Conservation (phyloP, 2,888 invertebrate species). For the Oscheius myriophilus region DNA sequence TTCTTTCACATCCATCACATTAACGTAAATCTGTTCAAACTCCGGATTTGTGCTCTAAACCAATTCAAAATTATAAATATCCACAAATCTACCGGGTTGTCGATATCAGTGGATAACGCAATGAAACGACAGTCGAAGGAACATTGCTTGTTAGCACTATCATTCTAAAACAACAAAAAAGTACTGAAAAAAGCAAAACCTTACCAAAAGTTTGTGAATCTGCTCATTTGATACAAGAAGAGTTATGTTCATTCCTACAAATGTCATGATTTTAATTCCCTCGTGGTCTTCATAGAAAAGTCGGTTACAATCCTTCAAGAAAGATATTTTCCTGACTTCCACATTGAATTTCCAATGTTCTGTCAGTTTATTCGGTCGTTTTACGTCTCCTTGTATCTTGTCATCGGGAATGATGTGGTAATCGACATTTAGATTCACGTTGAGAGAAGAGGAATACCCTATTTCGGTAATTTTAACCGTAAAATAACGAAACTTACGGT, state of each 20-base stretch:
- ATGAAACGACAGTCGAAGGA: conserved; percentile 6
- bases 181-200: no score
- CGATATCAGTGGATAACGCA: background rate
- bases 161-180: conserved; percentile 3
- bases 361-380: no score
- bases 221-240: conserved; percentile 4
- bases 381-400: no score
- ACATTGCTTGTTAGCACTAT: conserved; percentile 3
- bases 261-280: background rate
- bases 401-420: no score
- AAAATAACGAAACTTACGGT: background rate
- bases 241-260: background rate
- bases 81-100: background rate
- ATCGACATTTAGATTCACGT: no score
- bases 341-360: no score
- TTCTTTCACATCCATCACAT: conserved; percentile 9
- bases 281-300: conserved; percentile 17
- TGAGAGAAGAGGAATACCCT: no score
- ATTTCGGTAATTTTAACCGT: no score
- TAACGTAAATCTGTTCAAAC: background rate
- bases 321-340: no score
- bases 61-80: background rate
- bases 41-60: conserved; percentile 18
- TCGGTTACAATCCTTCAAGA: background rate
- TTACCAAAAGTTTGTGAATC: conserved; percentile 13